phyloP scores from a whole-genome alignment of 1,140 invertebrate species.

The Leptonema lineaticorne region DNA sequence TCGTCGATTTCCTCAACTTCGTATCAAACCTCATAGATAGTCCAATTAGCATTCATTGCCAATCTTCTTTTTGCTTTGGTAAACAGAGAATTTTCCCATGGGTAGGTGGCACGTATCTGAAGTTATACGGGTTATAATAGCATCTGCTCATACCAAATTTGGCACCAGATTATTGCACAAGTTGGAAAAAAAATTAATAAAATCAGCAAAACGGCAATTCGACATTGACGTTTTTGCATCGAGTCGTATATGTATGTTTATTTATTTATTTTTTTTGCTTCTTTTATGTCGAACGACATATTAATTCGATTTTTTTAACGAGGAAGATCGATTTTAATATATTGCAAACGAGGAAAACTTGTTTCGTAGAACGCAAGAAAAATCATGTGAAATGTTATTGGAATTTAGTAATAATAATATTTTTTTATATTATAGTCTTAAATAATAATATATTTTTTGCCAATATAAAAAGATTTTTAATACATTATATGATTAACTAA shows the following conservation, averaged over 20 bases:
- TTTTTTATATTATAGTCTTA: too few relatives aligned
- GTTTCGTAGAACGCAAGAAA: too few relatives aligned
- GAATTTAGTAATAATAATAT: too few relatives aligned
- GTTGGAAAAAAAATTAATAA: too few relatives aligned
- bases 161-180: conserved; percentile 10
- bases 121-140: background rate
- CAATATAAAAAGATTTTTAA: too few relatives aligned
- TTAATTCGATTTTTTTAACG: too few relatives aligned
- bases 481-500: too few relatives aligned
- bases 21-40: background rate
- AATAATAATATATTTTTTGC: too few relatives aligned
- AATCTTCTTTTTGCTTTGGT: conserved; percentile 1
- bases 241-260: background rate
- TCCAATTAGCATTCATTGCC: conserved; percentile 17
- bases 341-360: too few relatives aligned
- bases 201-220: conserved; percentile 7
- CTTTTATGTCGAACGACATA: too few relatives aligned
- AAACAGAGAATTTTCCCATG: conserved; percentile 10
- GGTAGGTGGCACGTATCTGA: background rate
- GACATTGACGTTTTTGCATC: background rate
- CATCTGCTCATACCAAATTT: conserved; percentile 23
- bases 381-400: too few relatives aligned
- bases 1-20: conserved; percentile 9
- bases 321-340: too few relatives aligned
- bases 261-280: background rate